Conservation (phyloP, 2,797 vertebrate genomes). For the Threskiornis aethiopicus region DNA sequence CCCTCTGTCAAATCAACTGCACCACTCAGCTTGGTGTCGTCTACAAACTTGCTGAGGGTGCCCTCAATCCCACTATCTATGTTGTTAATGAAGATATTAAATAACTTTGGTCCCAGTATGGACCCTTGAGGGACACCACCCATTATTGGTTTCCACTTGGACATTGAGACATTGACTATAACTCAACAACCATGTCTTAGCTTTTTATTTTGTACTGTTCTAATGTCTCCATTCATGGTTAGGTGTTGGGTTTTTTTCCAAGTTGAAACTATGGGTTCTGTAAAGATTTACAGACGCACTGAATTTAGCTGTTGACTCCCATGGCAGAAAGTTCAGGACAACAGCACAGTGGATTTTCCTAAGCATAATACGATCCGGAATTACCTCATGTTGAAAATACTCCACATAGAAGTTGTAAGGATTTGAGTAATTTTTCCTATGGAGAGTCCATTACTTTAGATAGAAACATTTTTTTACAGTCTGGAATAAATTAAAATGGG, state of each 20-base stretch:
- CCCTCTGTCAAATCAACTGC: background rate
- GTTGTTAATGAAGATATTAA: background rate
- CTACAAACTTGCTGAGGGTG: background rate
- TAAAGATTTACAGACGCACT: background rate
- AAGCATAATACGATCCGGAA: background rate
- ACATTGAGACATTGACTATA: background rate
- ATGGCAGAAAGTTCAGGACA: background rate
- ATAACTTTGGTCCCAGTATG: background rate
- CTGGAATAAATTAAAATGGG: background rate
- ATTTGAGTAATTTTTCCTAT: background rate
- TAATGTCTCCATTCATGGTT: background rate
- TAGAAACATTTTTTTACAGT: background rate
- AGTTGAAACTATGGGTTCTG: background rate
- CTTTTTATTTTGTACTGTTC: background rate
- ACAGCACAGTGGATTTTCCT: background rate
- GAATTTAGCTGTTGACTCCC: background rate
- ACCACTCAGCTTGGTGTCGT: background rate
- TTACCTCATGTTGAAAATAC: conserved; percentile 4
- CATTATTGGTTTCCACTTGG: background rate
- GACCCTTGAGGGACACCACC: background rate
- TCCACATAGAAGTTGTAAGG: background rate
- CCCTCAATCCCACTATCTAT: background rate
- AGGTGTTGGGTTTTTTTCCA: background rate
- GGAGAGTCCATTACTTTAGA: background rate
- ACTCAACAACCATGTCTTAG: background rate